Percentiles rank a stretch among this genome's conserved stretches.
Evolutionary conservation across 2,113 vertebrate genomes (phyloP).

Genomic region (Heliornis fulica): DNA sequence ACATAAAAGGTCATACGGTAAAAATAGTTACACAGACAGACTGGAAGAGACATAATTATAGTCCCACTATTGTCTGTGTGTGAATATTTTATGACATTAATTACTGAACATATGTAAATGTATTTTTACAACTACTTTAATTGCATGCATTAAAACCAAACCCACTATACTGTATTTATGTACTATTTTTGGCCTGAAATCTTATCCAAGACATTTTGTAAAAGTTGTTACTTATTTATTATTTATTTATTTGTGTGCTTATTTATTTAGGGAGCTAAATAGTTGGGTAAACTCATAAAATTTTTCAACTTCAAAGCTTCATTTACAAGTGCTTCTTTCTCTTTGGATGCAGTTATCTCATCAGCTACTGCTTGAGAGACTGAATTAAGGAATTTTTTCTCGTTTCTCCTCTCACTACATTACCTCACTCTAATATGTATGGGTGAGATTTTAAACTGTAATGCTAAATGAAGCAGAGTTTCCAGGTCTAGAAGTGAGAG

Average conservation of each 20-base stretch:
- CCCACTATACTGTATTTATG: neutral
- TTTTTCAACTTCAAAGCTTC: neutral
- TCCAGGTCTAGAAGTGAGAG: neutral
- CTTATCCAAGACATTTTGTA: neutral
- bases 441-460: neutral
- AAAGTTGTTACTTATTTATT: no score
- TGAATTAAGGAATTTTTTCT: neutral
- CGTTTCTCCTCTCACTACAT: neutral
- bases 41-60: constrained; percentile 11
- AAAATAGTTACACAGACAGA: constrained; percentile 47
- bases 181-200: neutral
- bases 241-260: neutral
- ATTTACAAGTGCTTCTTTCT: neutral
- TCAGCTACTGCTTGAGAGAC: neutral
- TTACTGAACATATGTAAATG: constrained; percentile 43
- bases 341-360: neutral
- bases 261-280: neutral
- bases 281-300: neutral
- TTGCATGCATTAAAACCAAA: neutral
- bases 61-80: constrained; percentile 27
- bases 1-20: neutral
- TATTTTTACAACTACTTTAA: constrained; percentile 11
- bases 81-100: constrained; percentile 40
- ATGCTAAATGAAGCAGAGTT: neutral
- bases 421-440: accelerated